Evolutionary conservation across 2,888 invertebrate species (phyloP).

Genomic region (Frankliniella intonsa): DNA sequence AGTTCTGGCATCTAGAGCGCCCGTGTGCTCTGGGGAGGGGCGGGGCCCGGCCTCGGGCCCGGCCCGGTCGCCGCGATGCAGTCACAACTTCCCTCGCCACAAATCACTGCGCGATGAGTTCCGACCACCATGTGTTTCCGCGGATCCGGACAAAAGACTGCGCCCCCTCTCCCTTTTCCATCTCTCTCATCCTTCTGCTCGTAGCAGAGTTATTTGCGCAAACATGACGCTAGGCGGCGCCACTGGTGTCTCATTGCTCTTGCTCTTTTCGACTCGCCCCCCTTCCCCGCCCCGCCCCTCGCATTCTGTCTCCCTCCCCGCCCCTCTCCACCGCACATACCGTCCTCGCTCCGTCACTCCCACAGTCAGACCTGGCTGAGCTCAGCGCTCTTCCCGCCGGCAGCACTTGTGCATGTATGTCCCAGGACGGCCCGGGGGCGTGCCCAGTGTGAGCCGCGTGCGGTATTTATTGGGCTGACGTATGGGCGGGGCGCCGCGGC

Average conservation of each 20-base stretch:
- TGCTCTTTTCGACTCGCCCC: neutral
- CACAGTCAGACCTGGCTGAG: too few species aligned
- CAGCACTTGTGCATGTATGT: neutral
- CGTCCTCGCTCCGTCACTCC: too few species aligned
- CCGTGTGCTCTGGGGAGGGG: too few species aligned
- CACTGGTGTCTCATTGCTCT: too few species aligned
- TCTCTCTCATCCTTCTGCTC: neutral
- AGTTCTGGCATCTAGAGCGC: too few species aligned
- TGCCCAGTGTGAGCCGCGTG: neutral
- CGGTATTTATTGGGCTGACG: neutral
- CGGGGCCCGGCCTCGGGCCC: neutral
- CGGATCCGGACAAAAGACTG: neutral
- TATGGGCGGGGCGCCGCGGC: neutral
- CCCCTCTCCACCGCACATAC: neutral
- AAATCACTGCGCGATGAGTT: constrained; percentile 12
- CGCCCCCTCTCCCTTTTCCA: neutral
- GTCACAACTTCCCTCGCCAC: constrained; percentile 12
- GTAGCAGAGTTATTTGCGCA: too few species aligned
- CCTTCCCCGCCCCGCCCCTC: neutral
- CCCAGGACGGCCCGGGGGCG: neutral
- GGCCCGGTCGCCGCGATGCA: neutral
- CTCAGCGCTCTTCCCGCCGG: too few species aligned
- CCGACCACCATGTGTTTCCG: constrained; percentile 18
- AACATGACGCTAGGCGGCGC: too few species aligned
- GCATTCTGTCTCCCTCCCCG: neutral